Conservation (phyloP, 2,797 vertebrate genomes). For the Peromyscus melanophrys region DNA sequence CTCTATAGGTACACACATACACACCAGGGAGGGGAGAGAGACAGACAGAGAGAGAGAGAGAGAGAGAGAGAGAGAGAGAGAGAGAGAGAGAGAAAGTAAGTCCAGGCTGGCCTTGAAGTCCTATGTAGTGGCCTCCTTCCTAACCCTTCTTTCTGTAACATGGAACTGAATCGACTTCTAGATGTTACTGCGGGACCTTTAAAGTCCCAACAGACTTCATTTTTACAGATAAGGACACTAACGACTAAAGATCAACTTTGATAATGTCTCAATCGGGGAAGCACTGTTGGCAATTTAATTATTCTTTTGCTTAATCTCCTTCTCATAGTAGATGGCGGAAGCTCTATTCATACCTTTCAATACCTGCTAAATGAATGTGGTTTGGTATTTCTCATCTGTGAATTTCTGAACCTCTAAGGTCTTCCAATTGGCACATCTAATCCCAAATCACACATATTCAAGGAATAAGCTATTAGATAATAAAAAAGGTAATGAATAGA, state of each 20-base stretch:
- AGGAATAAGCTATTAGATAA: slow-evolving; percentile 74
- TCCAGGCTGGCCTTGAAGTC: not conserved
- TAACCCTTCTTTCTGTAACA: not conserved
- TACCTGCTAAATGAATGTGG: slow-evolving; percentile 62
- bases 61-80: too few species aligned
- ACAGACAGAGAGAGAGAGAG: too few species aligned
- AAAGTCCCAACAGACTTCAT: slow-evolving; percentile 38
- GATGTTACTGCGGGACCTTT: not conserved
- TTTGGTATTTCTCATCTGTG: slow-evolving; percentile 70
- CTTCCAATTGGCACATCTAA: slow-evolving; percentile 66
- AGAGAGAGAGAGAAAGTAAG: too few species aligned
- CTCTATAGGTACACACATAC: not conserved
- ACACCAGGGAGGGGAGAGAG: too few species aligned
- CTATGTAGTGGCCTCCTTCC: not conserved
- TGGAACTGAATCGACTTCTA: not conserved
- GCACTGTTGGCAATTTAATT: slow-evolving; percentile 74
- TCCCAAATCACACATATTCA: slow-evolving; percentile 73
- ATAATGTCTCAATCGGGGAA: slow-evolving; percentile 70
- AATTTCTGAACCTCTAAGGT: slow-evolving; percentile 72
- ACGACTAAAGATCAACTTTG: slow-evolving; percentile 69
- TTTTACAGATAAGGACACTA: slow-evolving; percentile 56
- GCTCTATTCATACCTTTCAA: slow-evolving; percentile 53
- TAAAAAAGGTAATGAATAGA: slow-evolving; percentile 64
- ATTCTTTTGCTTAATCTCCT: slow-evolving; percentile 69
- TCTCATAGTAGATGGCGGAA: slow-evolving; percentile 61